Evolutionary conservation across 2,797 vertebrate species (phyloP).

Genomic region (Thaleichthys pacificus): DNA sequence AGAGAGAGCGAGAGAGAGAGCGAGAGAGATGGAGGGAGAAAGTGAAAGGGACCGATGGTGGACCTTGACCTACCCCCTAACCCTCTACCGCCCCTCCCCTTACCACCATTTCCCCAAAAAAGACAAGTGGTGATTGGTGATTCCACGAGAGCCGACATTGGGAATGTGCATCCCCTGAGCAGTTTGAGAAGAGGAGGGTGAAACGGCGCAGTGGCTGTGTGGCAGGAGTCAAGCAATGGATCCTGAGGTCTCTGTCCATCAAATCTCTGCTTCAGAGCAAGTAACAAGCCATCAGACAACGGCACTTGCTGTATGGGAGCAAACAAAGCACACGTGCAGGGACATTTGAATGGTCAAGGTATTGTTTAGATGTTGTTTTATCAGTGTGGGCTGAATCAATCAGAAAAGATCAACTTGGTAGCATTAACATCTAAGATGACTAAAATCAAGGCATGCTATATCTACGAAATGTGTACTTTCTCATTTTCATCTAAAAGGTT

Average conservation of each 20-base stretch:
- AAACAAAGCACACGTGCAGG: too few species aligned
- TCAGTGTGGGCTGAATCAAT: too few species aligned
- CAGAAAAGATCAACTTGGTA: too few species aligned
- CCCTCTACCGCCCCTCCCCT: conserved; percentile 36
- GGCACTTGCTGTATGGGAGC: too few species aligned
- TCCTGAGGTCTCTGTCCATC: conserved; percentile 61
- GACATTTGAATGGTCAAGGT: too few species aligned
- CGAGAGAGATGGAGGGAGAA: neutral
- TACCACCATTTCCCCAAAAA: conserved; percentile 26
- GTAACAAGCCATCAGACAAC: neutral
- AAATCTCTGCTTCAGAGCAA: conserved; percentile 18
- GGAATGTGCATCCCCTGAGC: conserved; percentile 33
- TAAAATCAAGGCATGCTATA: too few species aligned
- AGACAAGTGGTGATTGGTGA: conserved; percentile 38
- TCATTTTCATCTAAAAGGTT: neutral
- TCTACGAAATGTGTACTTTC: neutral
- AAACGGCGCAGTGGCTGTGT: conserved; percentile 22
- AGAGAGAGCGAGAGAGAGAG: neutral
- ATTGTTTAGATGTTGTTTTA: too few species aligned
- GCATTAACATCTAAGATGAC: too few species aligned
- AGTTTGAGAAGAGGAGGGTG: conserved; percentile 4
- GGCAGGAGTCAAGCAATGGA: conserved; percentile 34
- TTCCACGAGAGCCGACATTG: neutral
- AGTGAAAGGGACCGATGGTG: conserved; percentile 34
- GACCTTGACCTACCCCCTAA: conserved; percentile 76